Base-by-base conservation (phyloP, 2,113 vertebrate genomes). In the Melierax canorus region DNA sequence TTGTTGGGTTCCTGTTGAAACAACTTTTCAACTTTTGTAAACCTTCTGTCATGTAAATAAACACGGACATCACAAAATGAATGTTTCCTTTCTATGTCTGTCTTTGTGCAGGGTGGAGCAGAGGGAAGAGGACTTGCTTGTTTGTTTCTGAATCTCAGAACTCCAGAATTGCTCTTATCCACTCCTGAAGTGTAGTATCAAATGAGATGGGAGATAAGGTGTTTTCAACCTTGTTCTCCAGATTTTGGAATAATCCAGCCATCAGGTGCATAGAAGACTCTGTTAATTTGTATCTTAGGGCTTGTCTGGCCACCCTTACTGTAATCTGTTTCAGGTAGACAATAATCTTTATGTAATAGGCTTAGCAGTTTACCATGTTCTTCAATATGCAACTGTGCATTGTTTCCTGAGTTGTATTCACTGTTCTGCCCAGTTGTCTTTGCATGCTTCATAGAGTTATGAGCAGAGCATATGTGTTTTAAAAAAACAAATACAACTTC, bases 21-120 rank as follows among this genome's bases (percentile, higher is more conserved):
- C n/a, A 79, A 63, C 32, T 71, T 86, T 90, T 81, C 53, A 46
- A 21, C 50, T 62, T 50, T 29, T 95, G 74, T 92, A 94, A 93
- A 91, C 64, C 26, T 90, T 93, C 60, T 76, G 24, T 88, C 38
- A 15, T 97, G 94, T 97, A 97, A 98, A 98, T 98, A 98, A 98
- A 98, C 27, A 67, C 41, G 71, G 89, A 84, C 62, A 36, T 95
- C 86, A 67, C 73, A 29, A 85, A 96, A 85, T 76, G 19, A 83
- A 46, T 75, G 45, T 88, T 97, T 96, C 50, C 66, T 92, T 92
- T 95, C 60, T 76, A 0, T 78, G 62, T 76, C 36, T 88, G 9
- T 81, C 53, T 77, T 51, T 93, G 46, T 81, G 56, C 38, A 83
- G 77, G 68, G 77, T 88, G 84, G 94, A 94, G 48, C 87, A 88